Conservation (phyloP, 2,888 invertebrate species). For the Drosophila maculinotata region DNA sequence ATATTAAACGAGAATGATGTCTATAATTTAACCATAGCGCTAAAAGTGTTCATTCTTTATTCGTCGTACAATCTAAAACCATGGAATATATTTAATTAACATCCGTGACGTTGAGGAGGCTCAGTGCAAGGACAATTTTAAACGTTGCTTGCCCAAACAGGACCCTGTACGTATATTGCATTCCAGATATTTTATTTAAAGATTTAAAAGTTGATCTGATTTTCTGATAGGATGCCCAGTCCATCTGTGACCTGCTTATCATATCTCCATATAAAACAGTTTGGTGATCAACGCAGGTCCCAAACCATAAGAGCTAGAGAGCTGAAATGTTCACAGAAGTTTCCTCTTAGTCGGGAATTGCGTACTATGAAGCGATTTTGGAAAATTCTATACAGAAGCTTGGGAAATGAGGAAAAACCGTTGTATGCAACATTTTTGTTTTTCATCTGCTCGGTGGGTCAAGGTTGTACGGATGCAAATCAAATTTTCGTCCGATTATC, state of each 20-base stretch:
- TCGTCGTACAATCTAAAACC: conserved; percentile 97
- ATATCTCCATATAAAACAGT: too few species aligned
- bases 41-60: conserved; percentile 97
- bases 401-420: too few species aligned
- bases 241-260: conserved; percentile 97
- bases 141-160: conserved; percentile 86
- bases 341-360: too few species aligned
- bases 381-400: too few species aligned
- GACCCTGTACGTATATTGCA: conserved; percentile 88
- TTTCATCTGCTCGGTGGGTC: too few species aligned
- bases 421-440: too few species aligned
- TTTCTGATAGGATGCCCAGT: conserved; percentile 91
- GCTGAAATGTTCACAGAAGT: too few species aligned
- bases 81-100: conserved; percentile 96
- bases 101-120: conserved; percentile 89
- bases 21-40: conserved; percentile 94
- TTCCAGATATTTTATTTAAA: neutral
- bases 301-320: too few species aligned
- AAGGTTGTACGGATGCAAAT: too few species aligned
- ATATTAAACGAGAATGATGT: conserved; percentile 97
- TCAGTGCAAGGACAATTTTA: conserved; percentile 84
- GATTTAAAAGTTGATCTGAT: neutral
- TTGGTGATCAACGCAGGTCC: too few species aligned
- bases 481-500: too few species aligned
- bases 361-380: too few species aligned